Evolutionary conservation across 2,113 vertebrate genomes (phyloP).

Genomic region (Phycodurus eques): DNA sequence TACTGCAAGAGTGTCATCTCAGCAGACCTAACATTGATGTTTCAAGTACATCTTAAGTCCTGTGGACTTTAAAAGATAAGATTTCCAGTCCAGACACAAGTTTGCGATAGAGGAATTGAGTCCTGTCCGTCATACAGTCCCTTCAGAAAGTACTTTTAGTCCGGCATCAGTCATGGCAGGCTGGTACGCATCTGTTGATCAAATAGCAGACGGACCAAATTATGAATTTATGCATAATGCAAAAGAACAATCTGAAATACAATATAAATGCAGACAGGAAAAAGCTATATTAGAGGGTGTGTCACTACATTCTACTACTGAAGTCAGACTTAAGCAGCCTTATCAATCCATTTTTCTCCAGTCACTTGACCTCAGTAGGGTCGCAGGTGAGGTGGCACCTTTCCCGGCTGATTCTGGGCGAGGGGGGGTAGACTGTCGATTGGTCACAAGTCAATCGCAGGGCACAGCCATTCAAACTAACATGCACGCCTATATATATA

Average conservation of each 20-base stretch:
- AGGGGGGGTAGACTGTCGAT: no score
- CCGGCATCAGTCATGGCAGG: conserved; percentile 2
- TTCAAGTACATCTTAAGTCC: not conserved
- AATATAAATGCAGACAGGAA: not conserved
- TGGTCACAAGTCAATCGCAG: no score
- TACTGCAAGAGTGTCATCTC: not conserved
- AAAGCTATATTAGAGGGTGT: not conserved
- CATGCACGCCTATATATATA: no score
- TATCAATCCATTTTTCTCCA: no score
- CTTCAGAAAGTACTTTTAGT: not conserved
- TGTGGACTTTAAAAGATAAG: not conserved
- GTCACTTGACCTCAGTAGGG: no score
- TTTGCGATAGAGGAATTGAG: not conserved
- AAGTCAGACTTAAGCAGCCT: no score
- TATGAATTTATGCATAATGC: not conserved
- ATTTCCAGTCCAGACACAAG: not conserved
- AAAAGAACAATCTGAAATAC: not conserved
- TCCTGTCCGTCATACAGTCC: not conserved
- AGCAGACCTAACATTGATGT: not conserved
- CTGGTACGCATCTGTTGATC: conserved; percentile 27
- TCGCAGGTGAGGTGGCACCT: no score
- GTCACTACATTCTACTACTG: not conserved
- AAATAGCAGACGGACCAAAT: not conserved
- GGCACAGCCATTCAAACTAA: no score
- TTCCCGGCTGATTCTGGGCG: no score